Percentiles rank a stretch among this genome's conserved stretches.
These are phyloP conservation scores for Zaprionus ornatus DNA, from an alignment of 1,140 invertebrate species.

Conservation along the genomic window DNA sequence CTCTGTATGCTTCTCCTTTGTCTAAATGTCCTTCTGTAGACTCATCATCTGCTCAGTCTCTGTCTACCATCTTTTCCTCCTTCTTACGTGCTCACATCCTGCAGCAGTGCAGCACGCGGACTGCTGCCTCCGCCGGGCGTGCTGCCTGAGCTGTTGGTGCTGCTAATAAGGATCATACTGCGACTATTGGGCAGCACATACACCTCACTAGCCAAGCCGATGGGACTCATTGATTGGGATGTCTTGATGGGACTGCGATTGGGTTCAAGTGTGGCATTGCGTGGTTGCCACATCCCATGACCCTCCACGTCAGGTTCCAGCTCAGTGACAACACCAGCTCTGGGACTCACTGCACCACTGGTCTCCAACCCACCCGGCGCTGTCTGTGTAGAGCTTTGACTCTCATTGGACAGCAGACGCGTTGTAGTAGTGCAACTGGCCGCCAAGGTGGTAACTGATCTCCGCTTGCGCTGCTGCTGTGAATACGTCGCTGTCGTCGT, in stretches of 20 bases:
- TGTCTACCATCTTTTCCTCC: not conserved
- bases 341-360: not conserved
- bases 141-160: slow-evolving; percentile 33
- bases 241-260: slow-evolving; percentile 78
- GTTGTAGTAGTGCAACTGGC: slow-evolving; percentile 50
- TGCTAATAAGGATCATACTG: slow-evolving; percentile 80
- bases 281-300: slow-evolving; percentile 44
- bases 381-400: slow-evolving; percentile 65
- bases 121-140: slow-evolving; percentile 32
- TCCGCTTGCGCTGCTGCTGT: slow-evolving; percentile 40
- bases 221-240: slow-evolving; percentile 80
- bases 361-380: slow-evolving; percentile 64
- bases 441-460: slow-evolving; percentile 40
- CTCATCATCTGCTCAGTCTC: not conserved
- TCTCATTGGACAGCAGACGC: slow-evolving; percentile 65
- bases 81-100: slow-evolving; percentile 69
- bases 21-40: not conserved
- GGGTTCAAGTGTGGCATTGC: slow-evolving; percentile 56
- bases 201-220: slow-evolving; percentile 69
- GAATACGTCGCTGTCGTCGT: slow-evolving; percentile 45
- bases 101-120: slow-evolving; percentile 50
- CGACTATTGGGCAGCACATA: slow-evolving; percentile 78
- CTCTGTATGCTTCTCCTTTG: too few relatives aligned
- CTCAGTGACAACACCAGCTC: too few relatives aligned
- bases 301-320: not conserved